Percentiles rank a stretch among this genome's conserved stretches.
Evolutionary conservation across 2,888 invertebrate species (phyloP).

Genomic region (Lasioglossum marginatum): DNA sequence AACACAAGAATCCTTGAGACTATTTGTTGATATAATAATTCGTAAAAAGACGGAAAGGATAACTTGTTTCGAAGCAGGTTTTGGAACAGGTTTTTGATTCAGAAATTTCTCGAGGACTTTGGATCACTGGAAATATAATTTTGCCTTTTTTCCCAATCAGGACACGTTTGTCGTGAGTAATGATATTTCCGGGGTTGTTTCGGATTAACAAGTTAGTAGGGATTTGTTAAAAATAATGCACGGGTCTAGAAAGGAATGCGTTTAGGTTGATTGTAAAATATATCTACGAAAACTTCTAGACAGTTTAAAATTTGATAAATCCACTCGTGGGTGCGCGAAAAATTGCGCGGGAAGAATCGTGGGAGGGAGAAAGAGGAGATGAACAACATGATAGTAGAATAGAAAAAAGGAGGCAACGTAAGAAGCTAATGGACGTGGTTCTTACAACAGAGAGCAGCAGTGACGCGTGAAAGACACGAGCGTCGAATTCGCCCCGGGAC

Average conservation of each 20-base stretch:
- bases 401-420: neutral
- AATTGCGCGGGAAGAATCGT: neutral
- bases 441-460: neutral
- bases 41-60: neutral
- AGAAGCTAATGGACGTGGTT: neutral
- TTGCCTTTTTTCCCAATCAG: neutral
- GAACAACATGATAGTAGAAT: neutral
- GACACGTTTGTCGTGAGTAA: neutral
- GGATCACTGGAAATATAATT: neutral
- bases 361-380: neutral
- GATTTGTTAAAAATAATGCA: neutral
- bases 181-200: neutral
- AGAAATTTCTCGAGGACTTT: neutral
- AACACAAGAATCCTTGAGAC: neutral
- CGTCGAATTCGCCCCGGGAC: constrained; percentile 45
- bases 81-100: neutral
- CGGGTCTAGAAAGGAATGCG: neutral
- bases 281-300: neutral
- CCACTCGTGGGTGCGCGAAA: neutral
- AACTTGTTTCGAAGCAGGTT: neutral
- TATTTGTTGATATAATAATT: neutral
- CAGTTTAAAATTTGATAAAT: neutral
- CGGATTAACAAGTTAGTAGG: neutral
- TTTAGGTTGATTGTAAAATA: neutral
- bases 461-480: constrained; percentile 55